These are phyloP conservation scores for Bhutanitis thaidina DNA, from an alignment of 2,888 invertebrate genomes.

Conservation along the genomic window DNA sequence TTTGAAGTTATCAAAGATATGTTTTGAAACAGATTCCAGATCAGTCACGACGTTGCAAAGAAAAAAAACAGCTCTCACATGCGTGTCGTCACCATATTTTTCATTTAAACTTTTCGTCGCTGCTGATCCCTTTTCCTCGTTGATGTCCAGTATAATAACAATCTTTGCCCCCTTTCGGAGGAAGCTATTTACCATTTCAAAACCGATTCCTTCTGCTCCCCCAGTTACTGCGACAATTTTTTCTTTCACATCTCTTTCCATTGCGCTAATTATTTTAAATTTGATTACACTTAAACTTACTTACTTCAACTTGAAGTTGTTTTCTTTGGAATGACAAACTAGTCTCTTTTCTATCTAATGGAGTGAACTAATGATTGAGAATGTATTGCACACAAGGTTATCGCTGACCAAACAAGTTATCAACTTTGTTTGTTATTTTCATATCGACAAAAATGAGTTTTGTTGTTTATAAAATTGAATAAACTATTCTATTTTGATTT, in stretches of 20 bases:
- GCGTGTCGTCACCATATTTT: constrained; percentile 48
- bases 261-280: background rate
- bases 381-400: too few species aligned
- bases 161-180: constrained; percentile 51
- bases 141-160: constrained; percentile 33
- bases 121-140: constrained; percentile 38
- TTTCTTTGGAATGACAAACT: too few species aligned
- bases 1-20: constrained; percentile 33
- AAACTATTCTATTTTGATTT: too few species aligned
- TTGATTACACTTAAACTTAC: too few species aligned
- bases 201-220: constrained; percentile 76
- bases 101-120: constrained; percentile 48
- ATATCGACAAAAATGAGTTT: too few species aligned
- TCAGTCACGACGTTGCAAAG: constrained; percentile 67
- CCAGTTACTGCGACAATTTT: constrained; percentile 63
- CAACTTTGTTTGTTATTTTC: too few species aligned
- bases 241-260: background rate
- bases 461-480: too few species aligned
- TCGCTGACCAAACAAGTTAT: too few species aligned
- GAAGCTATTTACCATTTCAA: constrained; percentile 59
- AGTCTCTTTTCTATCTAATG: too few species aligned
- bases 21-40: constrained; percentile 47
- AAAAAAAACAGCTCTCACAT: constrained; percentile 51
- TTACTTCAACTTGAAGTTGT: too few species aligned
- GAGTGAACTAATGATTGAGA: too few species aligned